Percentiles rank a stretch among this genome's conserved stretches.
These are phyloP conservation scores for Euleptes europaea DNA, from an alignment of 2,113 vertebrate species.

Conservation along the genomic window DNA sequence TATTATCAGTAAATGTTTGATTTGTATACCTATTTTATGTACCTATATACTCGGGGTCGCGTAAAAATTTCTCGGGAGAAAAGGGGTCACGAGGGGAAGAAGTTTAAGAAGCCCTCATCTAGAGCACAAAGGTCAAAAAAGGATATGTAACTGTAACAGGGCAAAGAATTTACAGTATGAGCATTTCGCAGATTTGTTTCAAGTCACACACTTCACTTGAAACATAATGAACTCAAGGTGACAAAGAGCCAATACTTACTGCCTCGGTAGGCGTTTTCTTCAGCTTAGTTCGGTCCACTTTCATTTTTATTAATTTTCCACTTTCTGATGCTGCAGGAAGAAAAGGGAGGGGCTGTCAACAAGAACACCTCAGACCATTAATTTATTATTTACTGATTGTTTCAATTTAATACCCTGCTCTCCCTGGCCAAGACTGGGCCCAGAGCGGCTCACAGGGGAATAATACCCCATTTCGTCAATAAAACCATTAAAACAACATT, in stretches of 20 bases:
- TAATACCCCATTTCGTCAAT: no score
- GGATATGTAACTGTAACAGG: background rate
- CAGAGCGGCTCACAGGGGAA: no score
- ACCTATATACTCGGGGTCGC: no score
- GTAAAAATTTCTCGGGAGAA: no score
- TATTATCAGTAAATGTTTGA: no score
- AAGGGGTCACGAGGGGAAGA: no score
- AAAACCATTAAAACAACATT: no score
- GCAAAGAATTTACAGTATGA: background rate
- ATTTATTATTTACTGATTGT: no score
- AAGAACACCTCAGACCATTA: background rate
- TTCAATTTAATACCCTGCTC: no score
- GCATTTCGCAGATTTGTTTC: background rate
- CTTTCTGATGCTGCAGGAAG: slow-evolving; percentile 74
- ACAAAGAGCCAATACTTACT: slow-evolving; percentile 76
- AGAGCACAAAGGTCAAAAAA: background rate
- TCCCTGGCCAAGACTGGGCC: no score
- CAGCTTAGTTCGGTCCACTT: slow-evolving; percentile 95
- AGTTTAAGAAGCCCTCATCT: background rate
- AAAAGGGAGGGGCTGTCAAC: background rate
- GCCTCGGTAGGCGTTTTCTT: slow-evolving; percentile 97
- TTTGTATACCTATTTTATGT: no score
- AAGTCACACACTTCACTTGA: background rate
- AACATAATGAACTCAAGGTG: background rate
- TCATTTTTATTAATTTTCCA: slow-evolving; percentile 86